Conservation (phyloP, 2,888 invertebrate genomes). For the Melieria crassipennis region DNA sequence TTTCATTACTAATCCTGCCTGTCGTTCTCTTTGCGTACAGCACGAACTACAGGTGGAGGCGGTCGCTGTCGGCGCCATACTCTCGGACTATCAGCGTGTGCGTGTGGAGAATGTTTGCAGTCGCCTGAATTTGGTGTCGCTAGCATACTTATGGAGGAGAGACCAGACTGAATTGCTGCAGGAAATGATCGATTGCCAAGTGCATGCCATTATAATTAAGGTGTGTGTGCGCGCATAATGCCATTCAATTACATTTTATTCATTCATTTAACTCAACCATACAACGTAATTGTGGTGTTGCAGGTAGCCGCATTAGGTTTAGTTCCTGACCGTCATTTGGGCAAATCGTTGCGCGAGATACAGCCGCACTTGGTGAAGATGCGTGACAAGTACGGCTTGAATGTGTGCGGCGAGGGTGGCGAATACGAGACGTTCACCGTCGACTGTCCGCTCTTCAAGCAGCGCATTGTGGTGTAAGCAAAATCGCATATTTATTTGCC, state of each 20-base stretch:
- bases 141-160: slow-evolving; percentile 96
- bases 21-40: slow-evolving; percentile 44
- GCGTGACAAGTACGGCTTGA: slow-evolving; percentile 93
- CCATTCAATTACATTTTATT: neutral
- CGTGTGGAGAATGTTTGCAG: slow-evolving; percentile 98
- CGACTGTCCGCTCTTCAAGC: slow-evolving; percentile 95
- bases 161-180: slow-evolving; percentile 93
- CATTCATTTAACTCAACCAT: slow-evolving; percentile 6
- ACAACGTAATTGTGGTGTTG: slow-evolving; percentile 47
- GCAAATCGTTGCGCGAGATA: slow-evolving; percentile 84
- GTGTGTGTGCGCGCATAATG: slow-evolving; percentile 66
- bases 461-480: slow-evolving; percentile 89
- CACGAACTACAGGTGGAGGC: slow-evolving; percentile 83
- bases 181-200: slow-evolving; percentile 94
- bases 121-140: slow-evolving; percentile 85
- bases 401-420: slow-evolving; percentile 98
- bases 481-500: too few relatives aligned
- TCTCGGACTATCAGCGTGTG: slow-evolving; percentile 97
- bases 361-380: slow-evolving; percentile 88
- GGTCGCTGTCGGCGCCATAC: slow-evolving; percentile 96
- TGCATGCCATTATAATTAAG: slow-evolving; percentile 97
- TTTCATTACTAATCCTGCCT: too few relatives aligned
- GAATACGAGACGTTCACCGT: slow-evolving; percentile 98
- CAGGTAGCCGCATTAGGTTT: slow-evolving; percentile 87
- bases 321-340: slow-evolving; percentile 86